These are phyloP conservation scores for Acanthoscelides obtectus DNA, from an alignment of 2,888 invertebrate genomes.

Conservation along the genomic window DNA sequence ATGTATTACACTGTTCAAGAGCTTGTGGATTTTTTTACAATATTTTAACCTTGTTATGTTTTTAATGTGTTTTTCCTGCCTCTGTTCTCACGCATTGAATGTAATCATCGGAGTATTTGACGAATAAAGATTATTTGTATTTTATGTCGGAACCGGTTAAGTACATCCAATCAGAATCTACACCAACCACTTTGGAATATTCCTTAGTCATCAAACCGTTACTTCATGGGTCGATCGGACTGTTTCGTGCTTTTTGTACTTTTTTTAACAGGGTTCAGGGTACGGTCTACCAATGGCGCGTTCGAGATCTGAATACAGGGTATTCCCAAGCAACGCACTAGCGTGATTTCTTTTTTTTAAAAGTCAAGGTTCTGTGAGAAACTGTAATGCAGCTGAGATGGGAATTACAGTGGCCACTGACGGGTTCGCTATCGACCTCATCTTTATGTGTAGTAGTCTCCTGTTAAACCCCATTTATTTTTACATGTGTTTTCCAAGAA, in stretches of 20 bases:
- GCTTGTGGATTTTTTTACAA: too few species aligned
- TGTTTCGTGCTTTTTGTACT: not conserved
- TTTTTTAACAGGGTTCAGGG: not conserved
- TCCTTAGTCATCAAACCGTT: not conserved
- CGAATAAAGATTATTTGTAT: too few species aligned
- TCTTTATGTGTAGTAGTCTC: too few species aligned
- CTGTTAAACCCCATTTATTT: too few species aligned
- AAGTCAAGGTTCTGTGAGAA: not conserved
- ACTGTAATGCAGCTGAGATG: not conserved
- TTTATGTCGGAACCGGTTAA: not conserved
- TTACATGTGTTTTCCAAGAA: too few species aligned
- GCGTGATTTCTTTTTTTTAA: not conserved
- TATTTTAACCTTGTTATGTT: too few species aligned
- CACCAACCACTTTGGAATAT: not conserved
- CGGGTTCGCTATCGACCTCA: too few species aligned
- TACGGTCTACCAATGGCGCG: not conserved
- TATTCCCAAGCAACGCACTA: not conserved
- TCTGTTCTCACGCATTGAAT: too few species aligned
- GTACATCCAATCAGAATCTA: not conserved
- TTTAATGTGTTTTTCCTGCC: too few species aligned
- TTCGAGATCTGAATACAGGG: not conserved
- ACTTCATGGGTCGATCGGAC: not conserved
- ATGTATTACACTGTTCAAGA: too few species aligned
- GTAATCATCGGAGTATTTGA: too few species aligned
- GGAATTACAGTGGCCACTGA: too few species aligned